Conservation (phyloP, 2,797 vertebrate genomes). For the Cercopithecus petaurista region DNA sequence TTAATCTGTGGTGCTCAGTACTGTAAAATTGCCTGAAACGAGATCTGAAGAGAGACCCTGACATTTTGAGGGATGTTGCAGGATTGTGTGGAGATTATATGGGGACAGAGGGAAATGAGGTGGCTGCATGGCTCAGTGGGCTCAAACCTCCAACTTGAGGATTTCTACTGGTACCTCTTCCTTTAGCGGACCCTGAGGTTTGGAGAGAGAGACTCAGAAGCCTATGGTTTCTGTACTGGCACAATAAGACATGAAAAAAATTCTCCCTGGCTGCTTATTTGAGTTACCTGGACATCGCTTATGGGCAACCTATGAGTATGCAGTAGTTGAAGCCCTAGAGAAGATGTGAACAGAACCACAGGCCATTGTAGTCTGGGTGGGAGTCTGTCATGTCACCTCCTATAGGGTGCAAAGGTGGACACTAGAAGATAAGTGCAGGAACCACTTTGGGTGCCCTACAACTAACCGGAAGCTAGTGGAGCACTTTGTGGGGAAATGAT, state of each 20-base stretch:
- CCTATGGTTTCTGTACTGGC: background rate
- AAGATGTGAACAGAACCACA: background rate
- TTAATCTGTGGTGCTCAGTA: constrained; percentile 38
- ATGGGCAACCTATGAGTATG: too few species aligned
- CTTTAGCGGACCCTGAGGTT: background rate
- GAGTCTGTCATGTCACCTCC: background rate
- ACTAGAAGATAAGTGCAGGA: background rate
- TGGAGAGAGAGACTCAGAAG: background rate
- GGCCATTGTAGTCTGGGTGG: too few species aligned
- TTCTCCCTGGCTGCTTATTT: background rate
- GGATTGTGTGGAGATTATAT: constrained; percentile 20
- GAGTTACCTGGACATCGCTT: background rate
- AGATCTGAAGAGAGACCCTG: constrained; percentile 57
- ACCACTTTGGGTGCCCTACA: background rate
- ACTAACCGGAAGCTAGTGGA: background rate
- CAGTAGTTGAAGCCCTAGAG: too few species aligned
- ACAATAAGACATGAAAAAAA: background rate
- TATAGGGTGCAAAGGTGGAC: background rate
- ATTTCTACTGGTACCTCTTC: background rate
- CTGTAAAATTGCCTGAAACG: constrained; percentile 37
- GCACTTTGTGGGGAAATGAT: fast-evolving
- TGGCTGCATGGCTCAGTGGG: background rate
- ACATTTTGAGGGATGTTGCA: constrained; percentile 49
- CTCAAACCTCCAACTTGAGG: background rate
- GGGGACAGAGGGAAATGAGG: constrained; percentile 36